A percentile compares a stretch with the other conserved stretches of the same genome.
Evolutionary conservation across 1,140 invertebrate species (phyloP).

Genomic region (Lamellibrachia luymesi): DNA sequence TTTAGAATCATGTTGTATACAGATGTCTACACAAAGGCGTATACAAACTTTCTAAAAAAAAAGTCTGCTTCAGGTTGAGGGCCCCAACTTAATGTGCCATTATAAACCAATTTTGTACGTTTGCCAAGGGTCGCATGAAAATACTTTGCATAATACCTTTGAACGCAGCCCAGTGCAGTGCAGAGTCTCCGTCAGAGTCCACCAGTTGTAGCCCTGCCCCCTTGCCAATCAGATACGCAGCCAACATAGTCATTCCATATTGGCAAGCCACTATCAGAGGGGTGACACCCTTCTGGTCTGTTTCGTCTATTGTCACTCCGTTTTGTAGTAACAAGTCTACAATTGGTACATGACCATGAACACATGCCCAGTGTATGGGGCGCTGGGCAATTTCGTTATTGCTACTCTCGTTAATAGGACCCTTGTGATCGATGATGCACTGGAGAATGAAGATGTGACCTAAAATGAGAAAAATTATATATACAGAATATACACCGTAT

Average conservation of each 20-base stretch:
- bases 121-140: too few species aligned
- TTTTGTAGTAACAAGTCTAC: slow-evolving; percentile 39
- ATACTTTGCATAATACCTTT: slow-evolving; percentile 62
- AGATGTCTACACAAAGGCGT: too few species aligned
- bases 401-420: slow-evolving; percentile 80
- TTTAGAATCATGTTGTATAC: too few species aligned
- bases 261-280: slow-evolving; percentile 89
- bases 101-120: too few species aligned
- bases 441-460: slow-evolving; percentile 60
- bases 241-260: slow-evolving; percentile 85
- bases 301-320: slow-evolving; percentile 84
- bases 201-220: slow-evolving; percentile 79
- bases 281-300: slow-evolving; percentile 86
- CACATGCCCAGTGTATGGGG: slow-evolving; percentile 89
- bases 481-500: too few species aligned
- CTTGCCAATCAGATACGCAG: slow-evolving; percentile 84
- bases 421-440: slow-evolving; percentile 77
- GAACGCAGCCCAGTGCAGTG: slow-evolving; percentile 89
- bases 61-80: too few species aligned
- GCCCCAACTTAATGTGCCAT: too few species aligned
- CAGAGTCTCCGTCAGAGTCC: slow-evolving; percentile 89
- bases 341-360: slow-evolving; percentile 75
- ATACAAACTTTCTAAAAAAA: background rate
- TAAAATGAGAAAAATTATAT: background rate
- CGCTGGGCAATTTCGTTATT: slow-evolving; percentile 82